A percentile compares a stretch with the other conserved stretches of the same genome.
Evolutionary conservation across 2,113 vertebrate species (phyloP).

Genomic region (Hippocampus mohnikei): DNA sequence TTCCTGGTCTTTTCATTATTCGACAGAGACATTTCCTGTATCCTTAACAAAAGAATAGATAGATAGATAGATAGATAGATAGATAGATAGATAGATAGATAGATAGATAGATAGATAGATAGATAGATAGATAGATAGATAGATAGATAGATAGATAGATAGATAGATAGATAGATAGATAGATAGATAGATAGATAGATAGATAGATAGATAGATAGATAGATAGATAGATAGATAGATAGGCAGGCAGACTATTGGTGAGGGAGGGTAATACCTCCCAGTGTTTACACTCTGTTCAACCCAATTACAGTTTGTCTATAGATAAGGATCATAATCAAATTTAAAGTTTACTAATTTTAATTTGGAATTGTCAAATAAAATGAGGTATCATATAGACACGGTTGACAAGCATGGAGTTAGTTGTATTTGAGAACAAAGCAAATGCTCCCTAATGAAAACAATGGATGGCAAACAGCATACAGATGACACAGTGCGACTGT

Average conservation of each 20-base stretch:
- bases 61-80: conserved; percentile 12
- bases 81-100: conserved; percentile 7
- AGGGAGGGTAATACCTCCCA: conserved; percentile 5
- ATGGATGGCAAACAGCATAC: conserved; percentile 48
- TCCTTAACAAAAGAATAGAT: neutral
- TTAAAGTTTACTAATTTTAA: conserved; percentile 39
- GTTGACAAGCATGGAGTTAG: conserved; percentile 15
- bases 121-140: conserved; percentile 13
- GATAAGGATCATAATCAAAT: conserved; percentile 26
- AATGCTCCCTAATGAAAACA: conserved; percentile 49
- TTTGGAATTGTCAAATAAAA: conserved; percentile 42
- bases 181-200: conserved; percentile 13
- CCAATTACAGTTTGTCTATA: conserved; percentile 15
- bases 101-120: conserved; percentile 4
- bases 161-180: conserved; percentile 8
- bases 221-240: conserved; percentile 1
- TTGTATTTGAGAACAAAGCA: conserved; percentile 14
- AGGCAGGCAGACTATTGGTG: too few relatives aligned
- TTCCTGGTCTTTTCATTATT: neutral
- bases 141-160: conserved; percentile 11
- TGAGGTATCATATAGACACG: conserved; percentile 39
- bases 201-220: conserved; percentile 7
- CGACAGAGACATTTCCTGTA: neutral
- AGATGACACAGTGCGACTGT: conserved; percentile 14
- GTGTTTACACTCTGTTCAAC: conserved; percentile 51